phyloP scores from a whole-genome alignment of 1,140 invertebrate genomes.

The Ctenoplectra terminalis region DNA sequence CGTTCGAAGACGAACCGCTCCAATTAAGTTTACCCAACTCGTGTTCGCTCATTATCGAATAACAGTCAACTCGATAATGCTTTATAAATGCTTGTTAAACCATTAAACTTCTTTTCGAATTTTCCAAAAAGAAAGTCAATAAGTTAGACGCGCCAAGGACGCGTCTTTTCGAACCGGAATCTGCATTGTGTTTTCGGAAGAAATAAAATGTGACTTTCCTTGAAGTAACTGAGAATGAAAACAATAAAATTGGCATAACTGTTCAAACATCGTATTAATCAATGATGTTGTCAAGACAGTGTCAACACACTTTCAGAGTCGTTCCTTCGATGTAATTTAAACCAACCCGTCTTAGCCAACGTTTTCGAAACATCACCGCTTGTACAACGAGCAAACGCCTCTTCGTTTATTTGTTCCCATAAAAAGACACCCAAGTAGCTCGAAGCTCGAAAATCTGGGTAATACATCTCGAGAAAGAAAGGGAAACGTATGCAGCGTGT shows the following conservation, averaged over 20 bases:
- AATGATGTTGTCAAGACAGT: neutral
- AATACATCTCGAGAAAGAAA: neutral
- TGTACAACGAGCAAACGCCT: neutral
- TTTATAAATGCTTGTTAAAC: neutral
- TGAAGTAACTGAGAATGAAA: neutral
- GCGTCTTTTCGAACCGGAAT: neutral
- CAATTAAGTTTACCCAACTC: slow-evolving; percentile 2
- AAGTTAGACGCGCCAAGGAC: too few species aligned
- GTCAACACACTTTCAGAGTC: neutral
- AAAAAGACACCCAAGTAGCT: too few species aligned
- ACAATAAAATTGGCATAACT: neutral
- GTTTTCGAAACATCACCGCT: neutral
- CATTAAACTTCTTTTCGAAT: too few species aligned
- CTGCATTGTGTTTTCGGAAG: neutral
- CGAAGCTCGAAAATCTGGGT: neutral
- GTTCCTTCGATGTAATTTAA: neutral
- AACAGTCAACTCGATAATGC: neutral
- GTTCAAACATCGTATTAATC: slow-evolving; percentile 8
- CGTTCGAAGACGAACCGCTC: neutral
- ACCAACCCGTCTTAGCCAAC: neutral
- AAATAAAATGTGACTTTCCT: neutral
- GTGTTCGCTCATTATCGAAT: neutral
- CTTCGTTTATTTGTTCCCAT: neutral
- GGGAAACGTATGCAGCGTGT: neutral
- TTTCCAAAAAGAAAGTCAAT: too few species aligned